Evolutionary conservation across 2,797 vertebrate genomes (phyloP), one percentile per base, ranked within the genome.

Genomic region (Cirrhinus molitorella): DNA sequence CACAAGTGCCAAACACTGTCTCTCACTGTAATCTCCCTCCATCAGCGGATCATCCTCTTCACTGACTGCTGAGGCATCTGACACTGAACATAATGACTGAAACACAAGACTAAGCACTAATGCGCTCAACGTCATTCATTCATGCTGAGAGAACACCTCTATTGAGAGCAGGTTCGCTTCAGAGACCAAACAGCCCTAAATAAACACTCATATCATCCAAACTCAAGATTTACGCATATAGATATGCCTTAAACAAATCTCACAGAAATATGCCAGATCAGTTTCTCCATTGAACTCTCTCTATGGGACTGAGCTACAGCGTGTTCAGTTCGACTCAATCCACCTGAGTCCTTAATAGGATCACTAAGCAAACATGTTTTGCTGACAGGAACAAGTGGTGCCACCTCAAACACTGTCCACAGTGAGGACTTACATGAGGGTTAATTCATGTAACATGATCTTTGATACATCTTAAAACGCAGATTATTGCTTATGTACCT

Each of bases 281-380:
- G 17, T 57, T 67, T 43, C 49, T 53, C 53, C 3, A 25, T 21
- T 66, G 51, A 63, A 40, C 23, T 59, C 61, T 68, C 45, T 71
- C 74, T 49, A 66, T 12, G 19, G 81, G 23, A 25, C 28, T 40
- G 19, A 43, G 57, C 55, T 76, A 23, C 72, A 63, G 28, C 19
- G 31, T 65, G 43, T 72, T 84, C 84, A 86, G 84, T 78, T 45
- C 49, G 74, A 83, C 87, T 77, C 87, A 90, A 90, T 88, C 89
- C 89, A 90, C 86, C 85, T 75, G 65, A 91, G 90, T 81, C 90
- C 88, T 87, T 93, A 90, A 92, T 84, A 86, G 91, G 92, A 92
- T 91, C 87, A 91, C 19, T n/a, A 66, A 79, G 88, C 89, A 82
- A 90, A 90, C 83, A 79, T 83, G 86, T 77, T 73, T 76, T 84